Conservation (phyloP, 92 coral and sea anemone genomes). For the Umimayanthus kanabou region DNA sequence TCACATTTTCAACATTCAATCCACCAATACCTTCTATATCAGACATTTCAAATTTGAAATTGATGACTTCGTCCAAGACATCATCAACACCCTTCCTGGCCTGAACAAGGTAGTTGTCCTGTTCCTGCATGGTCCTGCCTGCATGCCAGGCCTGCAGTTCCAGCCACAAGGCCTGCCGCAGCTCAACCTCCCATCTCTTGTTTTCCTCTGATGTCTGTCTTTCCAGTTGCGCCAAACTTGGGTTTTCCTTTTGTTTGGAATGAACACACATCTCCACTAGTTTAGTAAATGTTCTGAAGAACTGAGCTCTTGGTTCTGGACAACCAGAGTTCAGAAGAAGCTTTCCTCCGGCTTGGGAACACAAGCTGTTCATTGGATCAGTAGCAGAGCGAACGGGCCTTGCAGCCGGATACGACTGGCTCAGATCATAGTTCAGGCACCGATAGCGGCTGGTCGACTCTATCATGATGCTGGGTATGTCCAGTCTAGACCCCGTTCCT, state of each 20-base stretch:
- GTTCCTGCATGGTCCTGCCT: slow-evolving; percentile 83
- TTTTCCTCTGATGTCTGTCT: slow-evolving; percentile 82
- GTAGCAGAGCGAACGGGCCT: slow-evolving; percentile 67
- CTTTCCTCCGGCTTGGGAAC: slow-evolving; percentile 20
- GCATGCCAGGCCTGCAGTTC: slow-evolving; percentile 96
- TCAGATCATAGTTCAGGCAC: slow-evolving; percentile 76
- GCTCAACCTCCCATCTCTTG: slow-evolving; percentile 80
- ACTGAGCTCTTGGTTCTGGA: slow-evolving; percentile 77
- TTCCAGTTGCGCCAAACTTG: slow-evolving; percentile 43
- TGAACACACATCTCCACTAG: slow-evolving; percentile 83
- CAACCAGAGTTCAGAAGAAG: slow-evolving; percentile 51
- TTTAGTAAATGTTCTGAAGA: slow-evolving; percentile 81
- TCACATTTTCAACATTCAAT: slow-evolving; percentile 2
- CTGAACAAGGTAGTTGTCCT: slow-evolving; percentile 71
- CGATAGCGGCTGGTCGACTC: slow-evolving; percentile 71
- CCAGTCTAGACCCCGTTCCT: slow-evolving; percentile 55
- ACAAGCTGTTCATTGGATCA: slow-evolving; percentile 57
- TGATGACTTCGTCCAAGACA: slow-evolving; percentile 81
- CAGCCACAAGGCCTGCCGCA: slow-evolving; percentile 87
- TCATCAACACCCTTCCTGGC: slow-evolving; percentile 74
- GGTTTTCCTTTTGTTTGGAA: slow-evolving; percentile 78
- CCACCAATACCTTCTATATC: not conserved
- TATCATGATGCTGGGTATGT: slow-evolving; percentile 78
- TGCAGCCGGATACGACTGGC: slow-evolving; percentile 50
- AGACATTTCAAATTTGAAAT: slow-evolving; percentile 52